Evolutionary conservation across 2,888 invertebrate species (phyloP).

Genomic region (Actias luna): DNA sequence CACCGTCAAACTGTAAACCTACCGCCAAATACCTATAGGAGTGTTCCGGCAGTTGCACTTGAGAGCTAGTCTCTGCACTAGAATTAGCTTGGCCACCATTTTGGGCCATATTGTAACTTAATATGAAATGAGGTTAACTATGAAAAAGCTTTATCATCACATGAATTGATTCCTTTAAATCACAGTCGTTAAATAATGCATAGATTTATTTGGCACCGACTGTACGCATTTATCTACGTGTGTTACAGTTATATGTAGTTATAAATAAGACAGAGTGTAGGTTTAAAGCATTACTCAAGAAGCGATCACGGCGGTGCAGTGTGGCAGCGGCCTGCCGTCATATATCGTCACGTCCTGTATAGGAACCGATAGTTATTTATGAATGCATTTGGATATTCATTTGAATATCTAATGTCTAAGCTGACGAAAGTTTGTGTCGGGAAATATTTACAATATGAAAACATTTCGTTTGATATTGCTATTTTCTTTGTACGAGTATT

Average conservation of each 20-base stretch:
- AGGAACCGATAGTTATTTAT: constrained; percentile 36
- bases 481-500: too few relatives aligned
- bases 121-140: too few relatives aligned
- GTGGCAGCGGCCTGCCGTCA: constrained; percentile 10
- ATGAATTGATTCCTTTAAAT: background rate
- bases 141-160: background rate
- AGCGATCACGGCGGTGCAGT: constrained; percentile 25
- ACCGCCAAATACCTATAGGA: too few relatives aligned
- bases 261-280: constrained; percentile 58
- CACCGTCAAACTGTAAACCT: too few relatives aligned
- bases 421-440: constrained; percentile 24
- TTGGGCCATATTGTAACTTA: too few relatives aligned
- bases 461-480: background rate
- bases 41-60: too few relatives aligned
- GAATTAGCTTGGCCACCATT: too few relatives aligned
- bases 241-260: constrained; percentile 63
- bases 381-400: constrained; percentile 46
- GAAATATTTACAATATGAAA: too few relatives aligned
- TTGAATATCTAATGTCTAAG: constrained; percentile 37
- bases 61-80: too few relatives aligned
- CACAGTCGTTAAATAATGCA: background rate
- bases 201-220: constrained; percentile 45
- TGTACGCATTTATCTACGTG: constrained; percentile 61
- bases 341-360: constrained; percentile 27
- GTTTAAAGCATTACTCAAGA: constrained; percentile 59